These are phyloP conservation scores for Epinotia brunnichana DNA, from an alignment of 2,888 invertebrate species.

Conservation along the genomic window DNA sequence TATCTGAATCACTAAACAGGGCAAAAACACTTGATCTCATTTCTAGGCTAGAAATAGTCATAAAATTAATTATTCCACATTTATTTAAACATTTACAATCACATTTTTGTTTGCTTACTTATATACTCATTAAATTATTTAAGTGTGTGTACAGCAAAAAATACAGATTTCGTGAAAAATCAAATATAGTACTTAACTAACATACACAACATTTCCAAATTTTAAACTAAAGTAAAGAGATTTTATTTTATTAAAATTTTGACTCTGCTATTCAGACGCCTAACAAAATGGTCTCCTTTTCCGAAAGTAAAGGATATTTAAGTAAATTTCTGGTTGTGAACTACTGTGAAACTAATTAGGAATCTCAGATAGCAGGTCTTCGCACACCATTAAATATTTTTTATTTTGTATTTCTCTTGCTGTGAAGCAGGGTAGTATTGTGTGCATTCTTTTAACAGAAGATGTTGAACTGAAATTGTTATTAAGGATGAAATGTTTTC, in stretches of 20 bases:
- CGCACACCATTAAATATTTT: neutral
- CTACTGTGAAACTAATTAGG: neutral
- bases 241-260: neutral
- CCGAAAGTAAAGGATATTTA: neutral
- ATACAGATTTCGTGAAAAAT: too few relatives aligned
- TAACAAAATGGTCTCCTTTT: neutral
- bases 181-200: too few relatives aligned
- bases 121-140: too few relatives aligned
- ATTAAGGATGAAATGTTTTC: neutral
- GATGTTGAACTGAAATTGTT: neutral
- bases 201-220: neutral
- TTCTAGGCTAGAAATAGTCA: neutral
- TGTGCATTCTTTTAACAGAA: neutral
- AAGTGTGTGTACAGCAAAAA: too few relatives aligned
- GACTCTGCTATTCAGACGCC: neutral
- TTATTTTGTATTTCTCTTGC: neutral
- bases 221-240: neutral
- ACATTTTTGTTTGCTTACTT: too few relatives aligned
- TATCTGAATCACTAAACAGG: neutral
- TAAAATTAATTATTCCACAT: neutral
- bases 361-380: neutral
- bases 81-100: too few relatives aligned
- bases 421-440: neutral
- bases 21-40: neutral
- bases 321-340: neutral